Evolutionary conservation across 2,113 vertebrate species (phyloP), one percentile per base, ranked within the genome.

Genomic region (Thunnus maccoyii): DNA sequence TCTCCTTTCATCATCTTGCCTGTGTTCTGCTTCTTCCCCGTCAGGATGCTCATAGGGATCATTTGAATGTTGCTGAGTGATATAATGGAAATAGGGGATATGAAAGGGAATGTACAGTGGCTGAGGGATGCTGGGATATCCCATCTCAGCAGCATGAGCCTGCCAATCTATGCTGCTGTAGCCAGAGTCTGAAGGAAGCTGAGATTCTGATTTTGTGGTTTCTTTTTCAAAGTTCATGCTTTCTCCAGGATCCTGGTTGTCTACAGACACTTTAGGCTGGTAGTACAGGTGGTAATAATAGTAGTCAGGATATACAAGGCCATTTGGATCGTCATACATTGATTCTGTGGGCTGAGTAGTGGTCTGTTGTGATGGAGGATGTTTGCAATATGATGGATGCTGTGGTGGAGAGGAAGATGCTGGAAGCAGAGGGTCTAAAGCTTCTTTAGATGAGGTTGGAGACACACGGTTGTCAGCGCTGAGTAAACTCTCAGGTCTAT

Each of bases 231-330:
- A 48, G 16, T 46, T 52, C 32, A 48, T 27, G n/a, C 20, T 32
- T 44, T 18, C 64, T 30, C 58, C 15, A 56, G 50, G 27, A 47
- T 73, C 3, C 12, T 62, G 50, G 3, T 64, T 0, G 27, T 58
- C 27, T 32, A 3, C 10, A 0, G 65, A 11, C 20, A 16, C 18
- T 36, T 64, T 1, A 22, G 80, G 74, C 50, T 80, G 52, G 30
- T 83, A 5, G 78, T 74, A 51, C 20, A 15, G 52, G 13, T 65
- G 56, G 62, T 75, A 50, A 47, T 63, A 69, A 22, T 87, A 61
- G 17, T 80, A 72, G 32, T 78, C 78, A 7, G 76, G 86, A 60
- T 72, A 22, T 1, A 57, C 30, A 0, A 17, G 66, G 16, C 3
- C 6, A 30, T 25, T 60, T 27, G 20, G 18, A 54, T 32, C 1